Evolutionary conservation across 2,888 invertebrate genomes (phyloP), one percentile per base, ranked within the genome.

Genomic region (Perizoma affinitatum): DNA sequence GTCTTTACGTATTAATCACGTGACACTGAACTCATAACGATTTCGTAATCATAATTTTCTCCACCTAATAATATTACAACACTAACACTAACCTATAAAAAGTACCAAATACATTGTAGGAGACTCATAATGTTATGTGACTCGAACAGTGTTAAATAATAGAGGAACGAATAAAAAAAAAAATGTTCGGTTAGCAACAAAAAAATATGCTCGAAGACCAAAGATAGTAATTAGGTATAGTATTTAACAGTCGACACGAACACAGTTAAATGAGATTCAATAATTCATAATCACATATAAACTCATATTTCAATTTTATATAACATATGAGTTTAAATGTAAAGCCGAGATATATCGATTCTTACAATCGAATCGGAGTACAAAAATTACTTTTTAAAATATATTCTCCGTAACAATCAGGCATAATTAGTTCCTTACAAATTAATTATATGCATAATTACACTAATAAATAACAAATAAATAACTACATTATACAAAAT

Each of bases 311-410:
- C 35, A 54, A 62, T 47, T 52, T 57, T 45, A 11, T 4, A 48
- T 44, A 46, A n/a, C 54, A 67, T 54, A n/a, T n/a, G 61, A 53
- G 62, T 58, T 45, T 63, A 64, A 54, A 65, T 54, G 53, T 35
- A 54, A 63, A 61, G 54, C 52, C 54, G 63, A 70, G 66, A 68
- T 59, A n/a, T n/a, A 65, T 67, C 41, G 54, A 38, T 60, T 66
- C 63, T 65, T 72, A 71, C 68, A 70, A 38, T 38, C 38, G 38
- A 22, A 80, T 69, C 55, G 63, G 77, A 80, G 86, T 89, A 87
- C 79, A 87, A 87, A 86, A 86, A 86, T 84, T 84, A 80, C 74
- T 73, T 72, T 72, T 68, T 77, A 75, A 75, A 78, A 80, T 78
- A 79, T 65, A 65, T 64, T 60, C 60, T 64, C 53, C 63, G 62